Evolutionary conservation across 2,797 vertebrate genomes (phyloP).

Genomic region (Pristis pectinata): DNA sequence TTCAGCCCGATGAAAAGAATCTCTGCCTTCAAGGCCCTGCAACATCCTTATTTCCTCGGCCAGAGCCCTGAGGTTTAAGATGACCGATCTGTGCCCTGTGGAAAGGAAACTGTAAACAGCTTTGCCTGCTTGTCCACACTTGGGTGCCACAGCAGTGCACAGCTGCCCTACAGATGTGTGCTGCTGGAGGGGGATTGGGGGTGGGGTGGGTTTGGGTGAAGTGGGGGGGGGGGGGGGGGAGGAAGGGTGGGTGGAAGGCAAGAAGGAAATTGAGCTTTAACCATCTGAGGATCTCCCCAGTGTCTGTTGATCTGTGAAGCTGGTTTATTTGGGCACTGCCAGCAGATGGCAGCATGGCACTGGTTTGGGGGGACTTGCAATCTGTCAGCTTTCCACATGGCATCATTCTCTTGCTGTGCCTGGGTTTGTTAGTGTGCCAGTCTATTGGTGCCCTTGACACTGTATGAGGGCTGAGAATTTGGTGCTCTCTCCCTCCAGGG

Average conservation of each 20-base stretch:
- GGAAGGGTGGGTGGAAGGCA: not conserved
- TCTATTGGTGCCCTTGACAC: not conserved
- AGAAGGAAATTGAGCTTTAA: not conserved
- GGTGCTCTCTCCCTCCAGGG: no score
- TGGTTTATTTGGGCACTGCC: not conserved
- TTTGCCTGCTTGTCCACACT: not conserved
- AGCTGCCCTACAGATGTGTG: not conserved
- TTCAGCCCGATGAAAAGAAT: conserved; percentile 75
- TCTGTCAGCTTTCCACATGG: not conserved
- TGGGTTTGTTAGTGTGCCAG: not conserved
- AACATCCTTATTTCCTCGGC: conserved; percentile 67
- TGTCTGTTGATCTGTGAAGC: not conserved
- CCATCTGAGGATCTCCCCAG: no score
- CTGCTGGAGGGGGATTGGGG: not conserved
- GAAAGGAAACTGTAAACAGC: not conserved
- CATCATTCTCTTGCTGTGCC: not conserved
- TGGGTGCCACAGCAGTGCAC: not conserved
- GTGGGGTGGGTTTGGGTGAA: no score
- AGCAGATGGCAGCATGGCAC: not conserved
- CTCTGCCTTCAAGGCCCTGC: conserved; percentile 72
- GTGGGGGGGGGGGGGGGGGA: not conserved
- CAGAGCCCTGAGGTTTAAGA: conserved; percentile 41
- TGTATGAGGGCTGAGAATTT: not conserved
- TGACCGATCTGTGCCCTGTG: not conserved
- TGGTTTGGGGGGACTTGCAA: not conserved